Conservation (phyloP, 2,888 invertebrate species). For the Caenorhabditis sp. region DNA sequence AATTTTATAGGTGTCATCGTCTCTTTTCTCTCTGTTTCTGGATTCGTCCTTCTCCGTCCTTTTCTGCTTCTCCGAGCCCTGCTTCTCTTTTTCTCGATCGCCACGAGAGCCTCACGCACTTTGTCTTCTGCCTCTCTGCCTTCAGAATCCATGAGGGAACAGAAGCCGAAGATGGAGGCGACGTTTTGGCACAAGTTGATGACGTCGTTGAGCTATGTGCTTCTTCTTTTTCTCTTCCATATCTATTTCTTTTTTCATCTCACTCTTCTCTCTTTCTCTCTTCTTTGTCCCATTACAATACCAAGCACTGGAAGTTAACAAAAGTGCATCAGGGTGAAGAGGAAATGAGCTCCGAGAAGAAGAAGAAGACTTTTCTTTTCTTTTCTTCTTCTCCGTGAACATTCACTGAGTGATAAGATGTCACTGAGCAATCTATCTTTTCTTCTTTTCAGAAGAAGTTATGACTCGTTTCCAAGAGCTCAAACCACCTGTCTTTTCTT, state of each 20-base stretch:
- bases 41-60: constrained; percentile 29
- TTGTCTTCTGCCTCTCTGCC: constrained; percentile 6
- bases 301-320: constrained; percentile 28
- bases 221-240: constrained; percentile 16
- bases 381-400: constrained; percentile 15
- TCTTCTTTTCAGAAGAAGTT: constrained; percentile 10
- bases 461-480: constrained; percentile 21
- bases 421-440: constrained; percentile 35
- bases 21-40: constrained; percentile 30
- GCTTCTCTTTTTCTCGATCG: constrained; percentile 31
- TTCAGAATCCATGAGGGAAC: constrained; percentile 3
- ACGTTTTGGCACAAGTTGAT: constrained; percentile 60
- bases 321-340: constrained; percentile 21
- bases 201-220: constrained; percentile 62
- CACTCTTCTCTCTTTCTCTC: background rate
- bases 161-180: constrained; percentile 15
- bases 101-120: constrained; percentile 23
- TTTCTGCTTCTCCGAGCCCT: constrained; percentile 7
- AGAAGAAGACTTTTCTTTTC: background rate
- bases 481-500: constrained; percentile 2
- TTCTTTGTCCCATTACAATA: constrained; percentile 13
- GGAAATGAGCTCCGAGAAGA: constrained; percentile 23
- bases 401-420: constrained; percentile 40
- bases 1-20: constrained; percentile 39
- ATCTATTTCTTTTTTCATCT: constrained; percentile 17